Percentiles rank a stretch among this genome's conserved stretches.
Evolutionary conservation across 2,113 vertebrate species (phyloP).

Genomic region (Gymnocephalus cernua): DNA sequence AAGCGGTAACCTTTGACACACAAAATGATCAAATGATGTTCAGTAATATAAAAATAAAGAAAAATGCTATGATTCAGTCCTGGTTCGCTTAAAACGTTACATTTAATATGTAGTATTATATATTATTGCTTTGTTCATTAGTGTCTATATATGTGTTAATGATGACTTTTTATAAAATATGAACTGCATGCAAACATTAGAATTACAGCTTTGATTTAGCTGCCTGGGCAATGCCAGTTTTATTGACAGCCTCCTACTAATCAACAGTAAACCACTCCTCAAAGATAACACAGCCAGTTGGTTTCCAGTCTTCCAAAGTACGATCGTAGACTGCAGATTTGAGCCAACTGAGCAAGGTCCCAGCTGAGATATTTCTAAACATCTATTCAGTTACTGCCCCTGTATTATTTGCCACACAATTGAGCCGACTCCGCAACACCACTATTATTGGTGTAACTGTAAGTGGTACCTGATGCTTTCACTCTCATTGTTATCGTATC

Average conservation of each 20-base stretch:
- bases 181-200: not conserved
- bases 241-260: not conserved
- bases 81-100: not conserved
- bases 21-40: not conserved
- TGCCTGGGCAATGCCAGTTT: not conserved
- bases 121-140: not conserved
- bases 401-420: not conserved
- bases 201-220: not conserved
- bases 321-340: not conserved
- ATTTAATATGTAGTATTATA: not conserved
- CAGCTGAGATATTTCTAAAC: not conserved
- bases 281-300: not conserved
- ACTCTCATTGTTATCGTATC: not conserved
- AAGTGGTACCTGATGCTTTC: not conserved
- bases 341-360: not conserved
- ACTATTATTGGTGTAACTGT: not conserved
- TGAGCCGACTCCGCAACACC: not conserved
- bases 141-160: not conserved
- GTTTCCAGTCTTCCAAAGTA: not conserved
- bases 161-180: not conserved
- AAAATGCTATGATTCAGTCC: not conserved
- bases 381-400: not conserved
- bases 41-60: not conserved
- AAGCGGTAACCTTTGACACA: not conserved
- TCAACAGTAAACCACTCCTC: not conserved